These are phyloP conservation scores for Copidosoma floridanum DNA, from an alignment of 1,140 invertebrate genomes.

Conservation along the genomic window DNA sequence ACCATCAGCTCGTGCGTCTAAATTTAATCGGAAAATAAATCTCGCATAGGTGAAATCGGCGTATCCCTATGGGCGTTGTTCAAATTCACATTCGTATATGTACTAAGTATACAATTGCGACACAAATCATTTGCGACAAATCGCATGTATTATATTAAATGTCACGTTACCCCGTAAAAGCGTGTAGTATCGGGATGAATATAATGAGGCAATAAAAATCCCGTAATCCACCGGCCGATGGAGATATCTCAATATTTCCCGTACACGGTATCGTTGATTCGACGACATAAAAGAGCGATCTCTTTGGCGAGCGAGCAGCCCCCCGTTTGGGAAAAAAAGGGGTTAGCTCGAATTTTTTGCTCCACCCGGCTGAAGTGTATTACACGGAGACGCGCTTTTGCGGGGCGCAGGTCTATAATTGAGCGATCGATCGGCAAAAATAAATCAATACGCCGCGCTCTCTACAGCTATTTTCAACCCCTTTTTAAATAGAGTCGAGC, in stretches of 20 bases:
- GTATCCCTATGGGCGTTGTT: no score
- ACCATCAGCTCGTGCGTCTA: no score
- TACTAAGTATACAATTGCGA: no score
- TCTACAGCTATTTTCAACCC: slow-evolving; percentile 26
- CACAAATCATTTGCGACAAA: no score
- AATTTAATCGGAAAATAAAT: no score
- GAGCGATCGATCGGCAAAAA: slow-evolving; percentile 14
- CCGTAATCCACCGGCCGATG: slow-evolving; percentile 1
- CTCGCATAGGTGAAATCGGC: no score
- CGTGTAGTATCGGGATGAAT: no score
- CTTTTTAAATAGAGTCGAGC: background rate
- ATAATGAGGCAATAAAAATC: no score
- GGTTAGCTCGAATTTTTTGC: no score
- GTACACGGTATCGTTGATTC: slow-evolving; percentile 7
- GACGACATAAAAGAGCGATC: slow-evolving; percentile 8
- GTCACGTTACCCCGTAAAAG: no score
- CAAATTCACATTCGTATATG: background rate
- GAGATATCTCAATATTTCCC: slow-evolving; percentile 17
- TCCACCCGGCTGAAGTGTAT: slow-evolving; percentile 2
- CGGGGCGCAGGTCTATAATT: slow-evolving; percentile 10
- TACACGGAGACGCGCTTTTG: background rate
- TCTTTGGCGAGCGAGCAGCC: background rate
- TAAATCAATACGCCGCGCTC: slow-evolving; percentile 11
- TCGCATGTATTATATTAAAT: no score
- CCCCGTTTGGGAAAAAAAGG: background rate